A percentile compares a stretch with the other conserved stretches of the same genome.
phyloP scores from a whole-genome alignment of 2,797 vertebrate species.

The Lemur catta region DNA sequence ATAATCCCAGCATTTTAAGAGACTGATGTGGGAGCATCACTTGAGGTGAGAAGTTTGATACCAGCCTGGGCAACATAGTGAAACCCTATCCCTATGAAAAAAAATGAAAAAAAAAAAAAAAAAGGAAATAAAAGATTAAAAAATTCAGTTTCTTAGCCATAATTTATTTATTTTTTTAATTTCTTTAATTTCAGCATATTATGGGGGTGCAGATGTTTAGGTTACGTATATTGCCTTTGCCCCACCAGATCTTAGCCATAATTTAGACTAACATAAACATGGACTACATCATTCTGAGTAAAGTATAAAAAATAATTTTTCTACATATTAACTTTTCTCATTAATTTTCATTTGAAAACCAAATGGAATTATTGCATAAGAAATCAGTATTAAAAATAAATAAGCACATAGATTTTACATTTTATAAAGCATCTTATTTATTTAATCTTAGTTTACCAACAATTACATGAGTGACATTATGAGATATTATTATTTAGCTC shows the following conservation, averaged over 20 bases:
- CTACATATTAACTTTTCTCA: background rate
- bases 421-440: background rate
- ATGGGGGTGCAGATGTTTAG: too few relatives aligned
- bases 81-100: background rate
- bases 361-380: background rate
- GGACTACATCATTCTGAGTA: background rate
- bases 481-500: background rate
- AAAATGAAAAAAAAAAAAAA: background rate
- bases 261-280: background rate
- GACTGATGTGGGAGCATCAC: background rate
- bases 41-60: background rate
- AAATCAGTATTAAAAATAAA: background rate
- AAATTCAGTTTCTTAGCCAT: background rate
- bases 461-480: background rate
- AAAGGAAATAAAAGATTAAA: background rate
- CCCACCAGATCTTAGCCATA: background rate
- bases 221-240: too few relatives aligned
- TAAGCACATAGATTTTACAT: background rate
- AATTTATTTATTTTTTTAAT: background rate
- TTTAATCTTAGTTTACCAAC: background rate
- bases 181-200: background rate
- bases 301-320: background rate
- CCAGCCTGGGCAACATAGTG: background rate
- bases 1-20: background rate
- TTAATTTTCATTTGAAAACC: conserved; percentile 7